Evolutionary conservation across 2,797 vertebrate species (phyloP).

Genomic region (Cirrhinus mrigala): DNA sequence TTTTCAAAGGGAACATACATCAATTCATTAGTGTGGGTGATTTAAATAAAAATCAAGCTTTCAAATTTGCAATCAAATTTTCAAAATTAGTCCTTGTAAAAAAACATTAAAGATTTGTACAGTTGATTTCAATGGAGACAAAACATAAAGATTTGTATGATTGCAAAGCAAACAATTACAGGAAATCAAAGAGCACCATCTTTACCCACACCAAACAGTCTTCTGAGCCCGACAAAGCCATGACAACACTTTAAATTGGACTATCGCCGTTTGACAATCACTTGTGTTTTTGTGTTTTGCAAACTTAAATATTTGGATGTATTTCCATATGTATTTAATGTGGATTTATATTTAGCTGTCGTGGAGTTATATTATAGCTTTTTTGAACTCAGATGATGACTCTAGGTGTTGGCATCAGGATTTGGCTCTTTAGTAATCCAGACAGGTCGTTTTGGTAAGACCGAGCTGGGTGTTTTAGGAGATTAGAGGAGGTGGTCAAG

Average conservation of each 20-base stretch:
- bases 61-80: conserved; percentile 48
- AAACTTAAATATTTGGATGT: not conserved
- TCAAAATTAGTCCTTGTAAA: conserved; percentile 65
- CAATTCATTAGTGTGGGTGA: conserved; percentile 80
- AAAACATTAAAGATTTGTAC: conserved; percentile 39
- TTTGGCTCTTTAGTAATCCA: conserved; percentile 38
- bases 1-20: conserved; percentile 78
- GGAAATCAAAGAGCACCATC: conserved; percentile 59
- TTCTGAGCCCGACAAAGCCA: conserved; percentile 33
- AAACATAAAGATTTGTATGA: conserved; percentile 35
- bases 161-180: conserved; percentile 43
- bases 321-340: not conserved
- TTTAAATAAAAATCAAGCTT: conserved; percentile 63
- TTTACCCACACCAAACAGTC: conserved; percentile 58
- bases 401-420: conserved; percentile 45
- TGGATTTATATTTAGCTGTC: not conserved
- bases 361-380: not conserved
- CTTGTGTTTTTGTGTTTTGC: not conserved
- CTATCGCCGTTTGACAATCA: conserved; percentile 43
- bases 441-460: conserved; percentile 33
- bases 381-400: conserved; percentile 26
- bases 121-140: conserved; percentile 59
- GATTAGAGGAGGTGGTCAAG: conserved; percentile 55
- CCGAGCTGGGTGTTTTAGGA: conserved; percentile 41
- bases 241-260: conserved; percentile 46